Base-by-base conservation (phyloP, 2,113 vertebrate genomes). In the Catharus minimus region DNA sequence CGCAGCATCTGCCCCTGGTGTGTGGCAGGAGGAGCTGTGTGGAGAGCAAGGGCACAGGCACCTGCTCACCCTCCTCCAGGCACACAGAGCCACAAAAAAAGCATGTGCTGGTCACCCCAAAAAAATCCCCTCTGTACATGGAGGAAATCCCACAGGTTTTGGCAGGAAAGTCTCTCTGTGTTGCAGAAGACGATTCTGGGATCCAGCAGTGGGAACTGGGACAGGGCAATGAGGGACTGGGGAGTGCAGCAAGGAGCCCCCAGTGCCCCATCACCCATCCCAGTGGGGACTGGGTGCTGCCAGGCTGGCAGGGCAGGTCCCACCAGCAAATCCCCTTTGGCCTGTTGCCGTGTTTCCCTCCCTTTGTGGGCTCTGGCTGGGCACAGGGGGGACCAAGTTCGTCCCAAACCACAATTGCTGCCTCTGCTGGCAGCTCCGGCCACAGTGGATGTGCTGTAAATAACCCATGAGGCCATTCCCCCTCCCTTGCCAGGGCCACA, bases 331-430 rank as follows among this genome's bases (percentile, higher is more conserved):
- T 17, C 27, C 9, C n/a, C 14, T 1, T 19, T 78, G 85, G 77
- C 69, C 67, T 0, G 0, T n/a, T n/a, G n/a, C n/a, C n/a, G n/a
- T n/a, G n/a, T 10, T 57, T 41, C 33, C 81, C 65, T 77, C 58
- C 89, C 89, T 88, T 61, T 36, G 46, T 5, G 72, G 72, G 81
- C 38, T 47, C 56, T 13, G 49, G 30, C 46, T 2, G 3, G 46
- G 33, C 36, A 6, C 1, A 10, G 67, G 49, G 44, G 38, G 65
- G 7, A 58, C 27, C 36, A 3, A 20, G 20, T 64, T 90, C 66
- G 33, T 64, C 84, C 91, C 86, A 95, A 88, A 89, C 97, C 97
- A 90, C 97, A 97, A 83, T 84, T 89, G 91, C 90, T 21, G 89
- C 38, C 90, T 91, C 90, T 32, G 84, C 94, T 56, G 80, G 77